A percentile compares a stretch with the other conserved stretches of the same genome.
phyloP scores from a whole-genome alignment of 2,888 invertebrate species.

The Frankliniella fusca region DNA sequence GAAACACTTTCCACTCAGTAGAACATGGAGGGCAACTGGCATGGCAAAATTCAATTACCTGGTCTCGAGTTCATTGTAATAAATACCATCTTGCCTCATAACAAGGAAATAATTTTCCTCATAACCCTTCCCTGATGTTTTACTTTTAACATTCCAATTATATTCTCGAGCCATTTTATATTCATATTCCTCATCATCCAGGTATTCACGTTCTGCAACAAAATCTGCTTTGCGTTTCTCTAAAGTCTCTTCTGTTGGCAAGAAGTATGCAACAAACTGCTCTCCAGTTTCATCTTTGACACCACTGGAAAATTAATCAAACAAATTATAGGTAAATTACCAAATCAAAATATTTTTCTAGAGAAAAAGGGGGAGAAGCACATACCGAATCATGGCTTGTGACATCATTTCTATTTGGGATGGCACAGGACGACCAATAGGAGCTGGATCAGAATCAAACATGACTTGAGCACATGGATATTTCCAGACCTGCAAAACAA shows the following conservation, averaged over 20 bases:
- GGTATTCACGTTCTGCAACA: constrained; percentile 68
- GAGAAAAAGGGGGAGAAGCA: constrained; percentile 1
- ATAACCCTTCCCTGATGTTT: constrained; percentile 80
- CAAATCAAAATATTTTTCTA: neutral
- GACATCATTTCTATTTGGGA: constrained; percentile 96
- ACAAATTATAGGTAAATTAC: constrained; percentile 23
- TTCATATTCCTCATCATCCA: constrained; percentile 89
- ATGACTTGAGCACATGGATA: constrained; percentile 97
- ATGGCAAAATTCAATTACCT: constrained; percentile 44
- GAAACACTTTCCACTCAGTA: neutral
- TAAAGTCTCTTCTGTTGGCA: constrained; percentile 90
- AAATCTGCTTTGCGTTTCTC: constrained; percentile 82
- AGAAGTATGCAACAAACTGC: constrained; percentile 97
- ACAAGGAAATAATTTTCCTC: constrained; percentile 98
- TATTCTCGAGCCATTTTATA: constrained; percentile 97
- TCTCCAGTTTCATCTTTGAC: constrained; percentile 99
- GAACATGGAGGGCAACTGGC: neutral
- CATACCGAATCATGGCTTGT: constrained; percentile 93
- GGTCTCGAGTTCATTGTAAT: constrained; percentile 93
- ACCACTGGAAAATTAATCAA: constrained; percentile 60
- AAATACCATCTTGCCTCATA: constrained; percentile 82
- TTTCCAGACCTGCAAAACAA: constrained; percentile 73
- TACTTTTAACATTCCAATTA: constrained; percentile 99
- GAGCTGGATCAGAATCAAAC: constrained; percentile 97
- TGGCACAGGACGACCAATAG: constrained; percentile 76